Evolutionary conservation across 2,797 vertebrate genomes (phyloP).

Genomic region (Darevskia mixta): DNA sequence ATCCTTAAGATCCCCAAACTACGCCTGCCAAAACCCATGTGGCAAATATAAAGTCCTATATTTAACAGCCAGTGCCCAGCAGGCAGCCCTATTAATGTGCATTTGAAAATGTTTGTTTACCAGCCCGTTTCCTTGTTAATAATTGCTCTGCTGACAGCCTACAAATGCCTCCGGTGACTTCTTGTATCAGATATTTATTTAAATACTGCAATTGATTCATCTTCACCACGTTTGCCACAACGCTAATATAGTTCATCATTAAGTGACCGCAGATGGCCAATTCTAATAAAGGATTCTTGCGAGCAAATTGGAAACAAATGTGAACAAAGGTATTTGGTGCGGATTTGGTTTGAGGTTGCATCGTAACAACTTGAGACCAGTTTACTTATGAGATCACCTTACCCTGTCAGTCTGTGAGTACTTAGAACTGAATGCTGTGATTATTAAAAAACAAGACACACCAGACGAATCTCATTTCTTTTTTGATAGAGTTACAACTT

Average conservation of each 20-base stretch:
- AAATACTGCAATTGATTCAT: slow-evolving; percentile 2
- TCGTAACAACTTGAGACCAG: no score
- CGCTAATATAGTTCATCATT: neutral
- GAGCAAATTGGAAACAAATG: neutral
- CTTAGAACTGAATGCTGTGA: no score
- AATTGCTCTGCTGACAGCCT: slow-evolving; percentile 12
- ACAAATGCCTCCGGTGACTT: neutral
- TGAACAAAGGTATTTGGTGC: neutral
- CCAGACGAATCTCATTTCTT: no score
- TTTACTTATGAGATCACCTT: no score
- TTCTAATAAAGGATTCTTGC: slow-evolving; percentile 3
- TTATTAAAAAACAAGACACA: no score
- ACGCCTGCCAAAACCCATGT: slow-evolving; percentile 1
- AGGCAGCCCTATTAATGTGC: slow-evolving; percentile 14
- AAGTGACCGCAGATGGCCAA: neutral
- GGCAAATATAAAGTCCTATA: neutral
- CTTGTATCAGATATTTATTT: neutral
- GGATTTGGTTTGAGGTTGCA: no score
- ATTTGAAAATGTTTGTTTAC: slow-evolving; percentile 26
- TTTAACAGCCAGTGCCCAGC: neutral
- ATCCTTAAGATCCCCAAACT: neutral
- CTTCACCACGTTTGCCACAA: slow-evolving; percentile 13
- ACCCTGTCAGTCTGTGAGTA: no score
- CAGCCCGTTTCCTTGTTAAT: slow-evolving; percentile 4
- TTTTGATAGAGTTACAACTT: no score